phyloP scores from a whole-genome alignment of 30 jellyfish, hydroid and myxozoan genomes.

The Nemopilema nomurai region DNA sequence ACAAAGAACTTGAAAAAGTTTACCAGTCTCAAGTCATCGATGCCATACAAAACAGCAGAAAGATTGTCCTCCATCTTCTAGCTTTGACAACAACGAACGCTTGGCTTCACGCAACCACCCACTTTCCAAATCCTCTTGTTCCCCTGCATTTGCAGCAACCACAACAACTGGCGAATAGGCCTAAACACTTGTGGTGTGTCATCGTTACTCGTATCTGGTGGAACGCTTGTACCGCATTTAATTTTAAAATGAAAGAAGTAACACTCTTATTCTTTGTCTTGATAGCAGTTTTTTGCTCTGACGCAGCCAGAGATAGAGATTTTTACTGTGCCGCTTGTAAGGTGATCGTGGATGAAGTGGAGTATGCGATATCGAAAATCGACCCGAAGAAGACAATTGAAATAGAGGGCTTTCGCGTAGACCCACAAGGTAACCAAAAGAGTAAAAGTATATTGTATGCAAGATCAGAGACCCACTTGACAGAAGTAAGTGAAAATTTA shows the following conservation, averaged over 20 bases:
- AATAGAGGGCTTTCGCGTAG: slow-evolving; percentile 88
- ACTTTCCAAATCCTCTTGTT: neutral
- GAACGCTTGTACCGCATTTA: too few relatives aligned
- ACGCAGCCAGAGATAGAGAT: slow-evolving; percentile 26
- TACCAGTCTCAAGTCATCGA: slow-evolving; percentile 85
- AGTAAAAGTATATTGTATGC: slow-evolving; percentile 63
- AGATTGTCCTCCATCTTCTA: slow-evolving; percentile 34
- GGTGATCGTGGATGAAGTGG: slow-evolving; percentile 78
- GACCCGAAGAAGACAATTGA: slow-evolving; percentile 80
- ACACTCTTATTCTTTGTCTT: neutral
- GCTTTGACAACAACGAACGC: neutral
- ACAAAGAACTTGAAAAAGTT: neutral
- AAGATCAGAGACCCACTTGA: slow-evolving; percentile 88
- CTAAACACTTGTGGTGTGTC: neutral
- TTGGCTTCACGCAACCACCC: neutral
- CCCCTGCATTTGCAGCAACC: neutral
- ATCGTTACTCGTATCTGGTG: neutral
- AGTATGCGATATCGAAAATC: slow-evolving; percentile 74
- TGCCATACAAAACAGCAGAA: slow-evolving; percentile 82
- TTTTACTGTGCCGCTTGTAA: slow-evolving; percentile 78
- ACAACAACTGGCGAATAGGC: neutral
- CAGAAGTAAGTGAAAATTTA: slow-evolving; percentile 75
- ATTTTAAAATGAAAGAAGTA: neutral
- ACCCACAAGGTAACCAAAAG: slow-evolving; percentile 89
- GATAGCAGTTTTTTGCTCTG: neutral